Evolutionary conservation across 2,888 invertebrate species (phyloP), one percentile per base, ranked within the genome.

Genomic region (Brassicogethes aeneus): DNA sequence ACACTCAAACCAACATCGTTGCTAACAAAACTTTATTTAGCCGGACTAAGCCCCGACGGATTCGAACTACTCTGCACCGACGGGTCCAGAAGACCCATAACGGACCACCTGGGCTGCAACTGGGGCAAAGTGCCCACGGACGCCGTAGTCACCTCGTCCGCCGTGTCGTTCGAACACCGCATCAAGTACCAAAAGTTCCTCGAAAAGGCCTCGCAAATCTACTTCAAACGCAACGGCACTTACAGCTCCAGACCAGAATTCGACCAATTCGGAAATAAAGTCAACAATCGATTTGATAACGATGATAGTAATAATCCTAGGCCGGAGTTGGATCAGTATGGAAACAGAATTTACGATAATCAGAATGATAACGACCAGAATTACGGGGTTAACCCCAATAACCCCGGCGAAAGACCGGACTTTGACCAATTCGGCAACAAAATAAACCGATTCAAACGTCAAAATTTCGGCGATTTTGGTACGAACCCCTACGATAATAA

Each of bases 111-210:
- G 39, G 68, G 68, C 16, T 93, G 93, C 61, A 82, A 89, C 66
- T 93, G 93, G 93, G 93, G 90, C 3, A 68, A 72, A 35, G 82
- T 87, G 8, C 90, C 90, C 0, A 79, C 89, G 0, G 84, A 90
- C 65, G 88, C 90, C 1, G 65, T 93, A 3, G 87, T 92, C 1
- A 84, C 87, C 1, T 84, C 86, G n/a, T 91, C 91, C 5, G 91
- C 87, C 0, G 80, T 80, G 3, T 65, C 73, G 5, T 62, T 66
- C 3, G 71, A 76, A 10, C 70, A 72, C 33, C 71, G 85, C 34
- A 67, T 64, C 41, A 67, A 68, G 61, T 84, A 77, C 55, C 85
- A 86, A 60, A 74, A 71, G 44, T 77, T 84, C 51, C 62, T 87
- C 1, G 70, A 77, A 52, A 77, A 74, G 52, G 70, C 81, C 12